Conservation (phyloP, 2,888 invertebrate genomes). For the Criorhina ranunculi region DNA sequence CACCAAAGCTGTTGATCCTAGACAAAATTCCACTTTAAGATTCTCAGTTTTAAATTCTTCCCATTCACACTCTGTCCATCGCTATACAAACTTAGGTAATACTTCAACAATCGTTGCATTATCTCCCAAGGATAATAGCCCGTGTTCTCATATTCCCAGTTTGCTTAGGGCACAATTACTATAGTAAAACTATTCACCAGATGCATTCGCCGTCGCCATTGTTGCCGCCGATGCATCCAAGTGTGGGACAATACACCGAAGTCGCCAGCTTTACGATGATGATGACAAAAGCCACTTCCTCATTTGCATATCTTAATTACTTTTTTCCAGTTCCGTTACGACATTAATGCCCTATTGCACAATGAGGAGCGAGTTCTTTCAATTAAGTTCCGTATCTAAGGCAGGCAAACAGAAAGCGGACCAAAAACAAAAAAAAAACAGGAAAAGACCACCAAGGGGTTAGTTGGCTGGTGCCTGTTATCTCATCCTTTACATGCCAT, state of each 20-base stretch:
- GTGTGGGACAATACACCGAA: slow-evolving; percentile 32
- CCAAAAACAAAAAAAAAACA: slow-evolving; percentile 28
- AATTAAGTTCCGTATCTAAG: slow-evolving; percentile 72
- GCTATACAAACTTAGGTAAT: slow-evolving; percentile 31
- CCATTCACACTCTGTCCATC: background rate
- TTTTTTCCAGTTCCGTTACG: slow-evolving; percentile 75
- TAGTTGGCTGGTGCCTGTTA: slow-evolving; percentile 71
- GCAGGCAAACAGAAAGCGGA: slow-evolving; percentile 50
- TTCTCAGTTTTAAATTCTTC: too few species aligned
- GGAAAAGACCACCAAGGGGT: slow-evolving; percentile 48
- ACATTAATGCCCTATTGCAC: slow-evolving; percentile 67
- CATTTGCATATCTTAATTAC: slow-evolving; percentile 77
- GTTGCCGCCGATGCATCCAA: slow-evolving; percentile 30
- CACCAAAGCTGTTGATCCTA: too few species aligned
- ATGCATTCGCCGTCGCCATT: slow-evolving; percentile 44
- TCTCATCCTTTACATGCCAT: slow-evolving; percentile 77
- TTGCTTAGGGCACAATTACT: slow-evolving; percentile 41
- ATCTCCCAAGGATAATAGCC: slow-evolving; percentile 42
- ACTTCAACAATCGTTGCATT: slow-evolving; percentile 59
- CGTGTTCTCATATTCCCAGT: slow-evolving; percentile 45
- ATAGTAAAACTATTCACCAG: slow-evolving; percentile 43
- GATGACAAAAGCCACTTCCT: slow-evolving; percentile 75
- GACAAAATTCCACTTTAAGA: too few species aligned
- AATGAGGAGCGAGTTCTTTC: slow-evolving; percentile 71
- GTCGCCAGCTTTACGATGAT: slow-evolving; percentile 27